phyloP scores from a whole-genome alignment of 2,113 vertebrate species.

The Henicopernis longicauda region DNA sequence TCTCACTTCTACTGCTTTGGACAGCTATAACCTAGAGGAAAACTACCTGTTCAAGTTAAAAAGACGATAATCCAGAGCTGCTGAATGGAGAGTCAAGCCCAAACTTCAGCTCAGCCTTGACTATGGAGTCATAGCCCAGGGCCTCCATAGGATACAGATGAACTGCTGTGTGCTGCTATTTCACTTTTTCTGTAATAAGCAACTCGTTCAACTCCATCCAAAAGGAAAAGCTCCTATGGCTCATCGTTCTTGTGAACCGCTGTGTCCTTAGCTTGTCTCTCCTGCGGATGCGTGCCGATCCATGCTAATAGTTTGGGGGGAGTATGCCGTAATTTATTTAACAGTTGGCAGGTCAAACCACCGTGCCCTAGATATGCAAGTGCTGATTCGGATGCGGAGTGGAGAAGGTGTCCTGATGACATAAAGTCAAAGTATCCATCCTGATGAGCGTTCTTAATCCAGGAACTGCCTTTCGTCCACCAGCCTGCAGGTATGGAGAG shows the following conservation, averaged over 20 bases:
- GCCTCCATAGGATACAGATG: background rate
- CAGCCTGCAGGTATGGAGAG: background rate
- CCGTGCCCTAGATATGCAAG: background rate
- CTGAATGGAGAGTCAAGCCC: background rate
- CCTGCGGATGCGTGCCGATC: background rate
- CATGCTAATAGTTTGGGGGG: background rate
- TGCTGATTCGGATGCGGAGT: background rate
- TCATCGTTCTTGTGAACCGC: background rate
- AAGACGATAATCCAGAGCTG: background rate
- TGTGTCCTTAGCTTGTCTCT: background rate
- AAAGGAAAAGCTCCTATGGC: background rate
- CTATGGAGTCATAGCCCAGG: background rate
- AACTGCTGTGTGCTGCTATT: background rate
- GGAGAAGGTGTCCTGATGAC: background rate
- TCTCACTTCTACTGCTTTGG: background rate
- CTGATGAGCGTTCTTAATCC: background rate
- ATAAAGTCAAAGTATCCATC: background rate
- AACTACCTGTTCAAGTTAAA: background rate
- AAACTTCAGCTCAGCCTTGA: background rate
- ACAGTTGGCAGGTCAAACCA: background rate
- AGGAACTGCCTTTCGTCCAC: background rate
- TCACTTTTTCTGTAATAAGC: background rate
- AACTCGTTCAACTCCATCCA: background rate
- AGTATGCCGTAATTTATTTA: background rate
- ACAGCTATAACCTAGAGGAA: background rate